phyloP scores from a whole-genome alignment of 2,113 vertebrate species.

The Ploceus nigricollis region DNA sequence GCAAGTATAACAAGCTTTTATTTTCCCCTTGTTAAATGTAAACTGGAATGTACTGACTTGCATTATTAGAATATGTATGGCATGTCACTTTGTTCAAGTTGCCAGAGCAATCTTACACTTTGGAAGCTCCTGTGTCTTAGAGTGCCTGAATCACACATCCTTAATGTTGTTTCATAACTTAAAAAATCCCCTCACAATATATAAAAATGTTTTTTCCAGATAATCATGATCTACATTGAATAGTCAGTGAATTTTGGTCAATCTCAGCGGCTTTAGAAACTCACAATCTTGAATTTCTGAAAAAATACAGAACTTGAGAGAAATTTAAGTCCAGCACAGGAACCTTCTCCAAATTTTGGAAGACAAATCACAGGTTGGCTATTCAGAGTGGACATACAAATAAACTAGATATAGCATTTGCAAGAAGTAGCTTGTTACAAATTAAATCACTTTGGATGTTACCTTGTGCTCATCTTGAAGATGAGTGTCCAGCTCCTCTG shows the following conservation, averaged over 20 bases:
- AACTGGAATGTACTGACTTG: not conserved
- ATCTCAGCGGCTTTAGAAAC: not conserved
- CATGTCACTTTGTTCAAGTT: not conserved
- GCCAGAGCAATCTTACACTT: not conserved
- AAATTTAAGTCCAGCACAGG: not conserved
- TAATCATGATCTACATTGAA: not conserved
- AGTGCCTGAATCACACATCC: not conserved
- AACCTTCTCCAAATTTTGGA: not conserved
- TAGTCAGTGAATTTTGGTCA: not conserved
- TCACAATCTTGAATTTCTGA: not conserved
- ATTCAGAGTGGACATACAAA: not conserved
- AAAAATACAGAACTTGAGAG: not conserved
- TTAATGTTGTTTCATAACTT: not conserved
- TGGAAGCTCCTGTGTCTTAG: not conserved
- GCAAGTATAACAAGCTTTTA: not conserved
- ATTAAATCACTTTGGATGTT: not conserved
- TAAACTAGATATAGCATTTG: not conserved
- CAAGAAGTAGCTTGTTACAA: not conserved
- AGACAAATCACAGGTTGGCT: not conserved
- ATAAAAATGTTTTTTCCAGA: not conserved
- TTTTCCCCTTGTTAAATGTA: not conserved
- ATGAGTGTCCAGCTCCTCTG: constrained; percentile 85
- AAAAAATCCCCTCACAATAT: not conserved
- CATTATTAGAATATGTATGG: not conserved
- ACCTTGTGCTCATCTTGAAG: constrained; percentile 93